Evolutionary conservation across 2,113 vertebrate genomes (phyloP), one percentile per base, ranked within the genome.

Genomic region (Lagopus muta): DNA sequence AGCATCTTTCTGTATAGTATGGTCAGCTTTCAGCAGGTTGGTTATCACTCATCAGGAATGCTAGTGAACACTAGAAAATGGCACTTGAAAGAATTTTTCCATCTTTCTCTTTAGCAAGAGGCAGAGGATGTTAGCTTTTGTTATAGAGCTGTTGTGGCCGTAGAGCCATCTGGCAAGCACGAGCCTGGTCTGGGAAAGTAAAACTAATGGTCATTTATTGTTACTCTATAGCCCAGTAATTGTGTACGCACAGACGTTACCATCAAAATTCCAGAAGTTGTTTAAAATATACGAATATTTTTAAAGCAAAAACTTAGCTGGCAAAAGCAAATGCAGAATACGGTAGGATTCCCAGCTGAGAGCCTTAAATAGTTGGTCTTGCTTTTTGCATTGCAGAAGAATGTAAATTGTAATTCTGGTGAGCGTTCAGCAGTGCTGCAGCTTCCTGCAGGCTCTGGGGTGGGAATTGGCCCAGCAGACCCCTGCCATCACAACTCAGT

Each of bases 181-280:
- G 9, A 54, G 45, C 52, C 58, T 40, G 67, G 13, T 45, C 79
- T 69, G 72, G 79, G 71, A 82, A 87, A 78, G 84, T 82, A 82
- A 77, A 94, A 86, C 57, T 77, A 81, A 88, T 77, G 73, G 83
- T 5, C 22, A 13, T 66, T 73, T 70, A 60, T 74, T 79, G 88
- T 86, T 9, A 1, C 69, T 61, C 45, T 19, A 45, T 61, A 92
- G 80, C 60, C 18, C 7, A 55, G 77, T 28, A 45, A 60, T 89
- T 75, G 82, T 43, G 18, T 89, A 79, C 38, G 45, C 57, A 11
- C 43, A 82, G 93, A 54, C 62, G 82, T 91, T 95, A 92, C 91
- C 92, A 89, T 62, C 58, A 24, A 3, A 85, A 76, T 79, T 82
- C 81, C 89, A 89, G 70, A 82, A 75, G 45, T 50, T 34, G 78